Base-by-base conservation (phyloP, 2,888 invertebrate genomes). In the Noctua janthe region DNA sequence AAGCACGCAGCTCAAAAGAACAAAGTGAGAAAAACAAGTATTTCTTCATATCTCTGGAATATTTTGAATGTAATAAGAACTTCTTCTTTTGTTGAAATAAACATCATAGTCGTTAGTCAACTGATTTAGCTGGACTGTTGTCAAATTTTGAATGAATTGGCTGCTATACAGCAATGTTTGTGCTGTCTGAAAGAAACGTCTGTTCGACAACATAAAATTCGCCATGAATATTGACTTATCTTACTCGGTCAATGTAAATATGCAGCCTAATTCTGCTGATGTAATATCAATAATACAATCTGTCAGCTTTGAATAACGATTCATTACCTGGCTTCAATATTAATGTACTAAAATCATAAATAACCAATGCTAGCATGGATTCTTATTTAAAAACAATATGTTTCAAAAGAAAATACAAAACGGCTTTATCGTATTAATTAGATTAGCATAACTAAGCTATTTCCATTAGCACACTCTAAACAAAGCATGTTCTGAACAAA, bases 401-500 rank as follows among this genome's bases (percentile, higher is more conserved):
- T 69, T 47, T 47, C 15, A 29, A n/a, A 47, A 69, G 8, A 35
- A 35, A 35, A 35, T n/a, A 59, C 35, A 71, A 54, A 72, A 73
- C 15, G 51, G 29, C 29, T 80, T 64, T 47, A 67, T 71, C 49
- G 51, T 54, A 77, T 72, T 77, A 77, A 66, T 49, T 29, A 75
- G 29, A 81, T 81, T 75, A 84, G 43, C 84, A 62, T 77, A 77
- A 76, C 70, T 74, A 74, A 70, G 74, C 43, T 69, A 73, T 85
- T 77, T 78, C 75, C 84, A 89, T 89, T 89, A 89, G 76, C 67
- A 78, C 71, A 62, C 69, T 84, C 69, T 86, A 79, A 84, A 84
- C 66, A 88, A 89, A 82, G 82, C 62, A 17, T 64, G 17, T 64
- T n/a, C 49, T 13, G 67, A 82, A 84, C 72, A 88, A 89, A 73